Evolutionary conservation across 2,113 vertebrate species (phyloP).

Genomic region (Hippocampus mohnikei): DNA sequence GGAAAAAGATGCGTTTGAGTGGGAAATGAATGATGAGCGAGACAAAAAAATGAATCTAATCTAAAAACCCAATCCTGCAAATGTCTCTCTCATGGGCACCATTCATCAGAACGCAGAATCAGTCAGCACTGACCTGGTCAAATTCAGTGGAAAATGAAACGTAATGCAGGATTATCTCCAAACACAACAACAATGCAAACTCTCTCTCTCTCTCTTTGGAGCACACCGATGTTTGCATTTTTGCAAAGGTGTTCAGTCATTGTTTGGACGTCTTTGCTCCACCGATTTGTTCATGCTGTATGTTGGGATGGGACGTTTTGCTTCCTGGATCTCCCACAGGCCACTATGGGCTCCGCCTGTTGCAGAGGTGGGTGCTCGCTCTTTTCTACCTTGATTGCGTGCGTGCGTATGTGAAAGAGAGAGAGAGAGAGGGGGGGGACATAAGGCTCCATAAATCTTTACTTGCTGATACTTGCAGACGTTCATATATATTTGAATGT

Average conservation of each 20-base stretch:
- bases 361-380: slow-evolving; percentile 78
- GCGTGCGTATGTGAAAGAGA: no score
- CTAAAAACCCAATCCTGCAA: slow-evolving; percentile 54
- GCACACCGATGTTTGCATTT: background rate
- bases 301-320: slow-evolving; percentile 62
- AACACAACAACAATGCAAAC: slow-evolving; percentile 1
- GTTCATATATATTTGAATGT: no score
- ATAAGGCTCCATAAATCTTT: no score
- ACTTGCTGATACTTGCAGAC: no score
- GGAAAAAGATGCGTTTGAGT: slow-evolving; percentile 21
- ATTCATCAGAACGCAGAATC: slow-evolving; percentile 4
- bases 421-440: no score
- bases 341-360: slow-evolving; percentile 82
- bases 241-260: background rate
- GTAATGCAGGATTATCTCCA: slow-evolving; percentile 19
- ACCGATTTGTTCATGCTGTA: background rate
- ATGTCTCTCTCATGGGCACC: slow-evolving; percentile 27
- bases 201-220: slow-evolving; percentile 5
- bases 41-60: slow-evolving; percentile 54
- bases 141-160: slow-evolving; percentile 13
- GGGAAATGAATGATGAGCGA: slow-evolving; percentile 12
- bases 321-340: slow-evolving; percentile 61
- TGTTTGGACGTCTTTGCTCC: background rate
- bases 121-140: slow-evolving; percentile 13
- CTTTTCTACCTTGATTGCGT: background rate